A percentile compares a stretch with the other conserved stretches of the same genome.
These are phyloP conservation scores for Pogonomyrmex californicus DNA, from an alignment of 1,140 invertebrate species.

Conservation along the genomic window DNA sequence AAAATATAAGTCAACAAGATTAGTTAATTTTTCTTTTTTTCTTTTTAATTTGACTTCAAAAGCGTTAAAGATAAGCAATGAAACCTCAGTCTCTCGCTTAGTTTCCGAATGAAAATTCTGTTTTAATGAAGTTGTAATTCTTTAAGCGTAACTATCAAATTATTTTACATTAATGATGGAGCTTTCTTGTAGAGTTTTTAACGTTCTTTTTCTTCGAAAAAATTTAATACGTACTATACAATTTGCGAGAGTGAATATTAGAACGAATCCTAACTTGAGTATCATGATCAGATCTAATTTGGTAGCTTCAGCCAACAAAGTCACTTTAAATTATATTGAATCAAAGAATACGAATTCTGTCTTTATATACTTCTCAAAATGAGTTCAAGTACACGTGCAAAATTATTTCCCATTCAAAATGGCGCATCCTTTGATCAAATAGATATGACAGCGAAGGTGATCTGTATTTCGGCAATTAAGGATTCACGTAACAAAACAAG, in stretches of 20 bases:
- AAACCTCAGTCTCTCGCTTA: background rate
- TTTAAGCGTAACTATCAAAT: background rate
- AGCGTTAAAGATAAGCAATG: background rate
- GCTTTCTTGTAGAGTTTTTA: background rate
- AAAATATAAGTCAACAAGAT: background rate
- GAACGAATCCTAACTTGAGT: background rate
- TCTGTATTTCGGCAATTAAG: conserved; percentile 53
- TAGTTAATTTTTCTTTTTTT: background rate
- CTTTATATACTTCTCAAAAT: conserved; percentile 42
- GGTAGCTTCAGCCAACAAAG: conserved; percentile 7
- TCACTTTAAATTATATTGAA: background rate
- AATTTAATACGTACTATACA: conserved; percentile 38
- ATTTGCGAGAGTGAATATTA: conserved; percentile 3
- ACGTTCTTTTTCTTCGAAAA: background rate
- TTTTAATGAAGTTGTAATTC: background rate
- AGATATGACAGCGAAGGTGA: conserved; percentile 31
- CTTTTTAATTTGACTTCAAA: background rate
- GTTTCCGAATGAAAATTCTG: background rate
- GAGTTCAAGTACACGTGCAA: background rate
- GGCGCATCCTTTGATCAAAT: conserved; percentile 35
- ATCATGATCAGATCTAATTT: conserved; percentile 3
- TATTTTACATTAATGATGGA: background rate
- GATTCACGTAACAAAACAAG: conserved; percentile 7
- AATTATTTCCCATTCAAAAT: conserved; percentile 19
- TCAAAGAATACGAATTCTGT: conserved; percentile 1